Percentiles rank a stretch among this genome's conserved stretches.
phyloP scores from a whole-genome alignment of 2,797 vertebrate genomes.

The Prionace glauca region DNA sequence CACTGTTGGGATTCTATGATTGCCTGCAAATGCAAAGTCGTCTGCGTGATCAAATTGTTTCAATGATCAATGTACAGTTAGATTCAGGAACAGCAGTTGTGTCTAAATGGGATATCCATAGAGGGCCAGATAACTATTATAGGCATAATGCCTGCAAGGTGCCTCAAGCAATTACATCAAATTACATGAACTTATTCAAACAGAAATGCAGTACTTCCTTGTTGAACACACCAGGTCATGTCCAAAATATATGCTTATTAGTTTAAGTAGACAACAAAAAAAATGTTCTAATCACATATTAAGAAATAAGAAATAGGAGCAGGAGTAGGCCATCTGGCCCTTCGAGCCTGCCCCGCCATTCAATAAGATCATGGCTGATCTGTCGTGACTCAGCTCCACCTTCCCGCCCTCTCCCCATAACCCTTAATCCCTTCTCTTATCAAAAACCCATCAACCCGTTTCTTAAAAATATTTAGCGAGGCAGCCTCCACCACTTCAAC shows the following conservation, averaged over 20 bases:
- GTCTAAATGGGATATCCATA: background rate
- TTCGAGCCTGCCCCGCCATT: no score
- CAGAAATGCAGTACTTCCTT: background rate
- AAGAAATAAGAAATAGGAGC: no score
- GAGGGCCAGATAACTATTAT: background rate
- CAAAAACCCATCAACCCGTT: no score
- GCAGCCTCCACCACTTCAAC: no score
- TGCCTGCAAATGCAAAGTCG: background rate
- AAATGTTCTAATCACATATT: background rate
- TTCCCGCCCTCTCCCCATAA: no score
- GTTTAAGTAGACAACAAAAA: background rate
- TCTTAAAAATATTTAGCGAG: no score
- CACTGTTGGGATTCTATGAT: background rate
- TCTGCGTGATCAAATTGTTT: background rate
- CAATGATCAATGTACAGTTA: background rate
- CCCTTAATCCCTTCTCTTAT: no score
- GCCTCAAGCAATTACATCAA: background rate
- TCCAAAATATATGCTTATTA: background rate
- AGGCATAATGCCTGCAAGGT: background rate
- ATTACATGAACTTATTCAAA: background rate
- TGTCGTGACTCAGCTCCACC: no score
- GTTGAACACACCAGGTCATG: background rate
- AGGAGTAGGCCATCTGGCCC: no score
- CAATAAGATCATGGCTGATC: no score
- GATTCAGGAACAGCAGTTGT: background rate